Base-by-base conservation (phyloP, 2,888 invertebrate species). In the Drosophila diplacantha region DNA sequence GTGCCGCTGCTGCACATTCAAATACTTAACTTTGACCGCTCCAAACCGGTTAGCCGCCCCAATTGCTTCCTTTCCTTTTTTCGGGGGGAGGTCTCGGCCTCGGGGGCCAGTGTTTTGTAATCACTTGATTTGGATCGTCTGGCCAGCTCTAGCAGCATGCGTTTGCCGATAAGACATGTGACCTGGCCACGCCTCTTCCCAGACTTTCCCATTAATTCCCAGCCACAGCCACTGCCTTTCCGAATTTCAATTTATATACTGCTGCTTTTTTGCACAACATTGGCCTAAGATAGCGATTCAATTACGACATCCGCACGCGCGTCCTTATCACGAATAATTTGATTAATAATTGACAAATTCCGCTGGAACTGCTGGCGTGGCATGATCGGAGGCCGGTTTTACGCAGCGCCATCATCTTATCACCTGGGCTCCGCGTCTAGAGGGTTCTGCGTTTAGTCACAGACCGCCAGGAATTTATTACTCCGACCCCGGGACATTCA, bases 141-240 rank as follows among this genome's bases (percentile, higher is more conserved):
- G 39, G 52, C 14, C 39, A 20, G 26, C 41, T n/a, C 24, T 24
- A 41, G 24, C 41, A 41, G 54, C 50, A 63, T 66, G 55, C 52
- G 39, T 64, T 37, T 37, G 49, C 43, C 80, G 82, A 78, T 78
- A 78, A 80, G 80, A 70, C 77, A 82, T 82, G 78, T 78, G 83
- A 82, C 77, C 83, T 54, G 65, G 64, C 56, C 67, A 65, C 66
- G 66, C 62, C 64, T 74, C 53, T 41, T 35, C 32, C 58, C 29
- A 37, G 29, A 31, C 22, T 39, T 47, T n/a, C 60, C 34, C 39
- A 29, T 20, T 9, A 18, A 22, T 57, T 46, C 32, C 31, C 59
- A 37, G 31, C 24, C 54, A 46, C 14, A 20, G 44, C 18, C 44
- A 31, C 5, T 31, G 44, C 8, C 44, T 20, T 20, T 54, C 26